Base-by-base conservation (phyloP, 2,797 vertebrate species). In the Psittacula derbiana region DNA sequence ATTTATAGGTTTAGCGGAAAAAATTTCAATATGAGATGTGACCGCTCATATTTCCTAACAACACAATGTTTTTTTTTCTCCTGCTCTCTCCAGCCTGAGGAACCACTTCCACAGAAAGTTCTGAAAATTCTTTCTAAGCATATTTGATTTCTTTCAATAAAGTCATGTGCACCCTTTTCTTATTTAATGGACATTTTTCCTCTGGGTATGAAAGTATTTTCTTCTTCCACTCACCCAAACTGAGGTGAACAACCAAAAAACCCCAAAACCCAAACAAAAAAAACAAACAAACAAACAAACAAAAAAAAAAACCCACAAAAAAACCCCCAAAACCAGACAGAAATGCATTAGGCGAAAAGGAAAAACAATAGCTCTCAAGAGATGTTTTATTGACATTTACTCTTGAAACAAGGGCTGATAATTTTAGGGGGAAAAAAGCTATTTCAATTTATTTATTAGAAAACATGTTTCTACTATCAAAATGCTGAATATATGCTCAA, bases 161-260 rank as follows among this genome's bases (percentile, higher is more conserved):
- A 75, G 19, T 33, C 10, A 27, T 11, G 15, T 38, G 21, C 0
- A 2, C 3, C 5, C 1, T 6, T 71, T 85, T 78, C 15, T 67
- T 49, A 78, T 44, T 67, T 81, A 84, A 80, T 62, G 55, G 58
- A 43, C n/a, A 16, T 8, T 86, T 90, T 90, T 78, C 14, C 36
- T 82, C 38, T 53, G 6, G 20, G 9, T 25, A 33, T 58, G 43
- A 33, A 50, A 15, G 5, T 36, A 38, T 46, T 91, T 81, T 12
- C 6, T 71, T 92, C 80, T 66, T 71, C 44, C 10, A 31, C n/a
- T 90, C 21, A 27, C 8, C 4, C 24, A 69, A 81, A 65, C 6
- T 40, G 33, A 82, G 10, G 4, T 55, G 21, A 87, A 25, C 8
- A 88, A 50, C 3, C 19, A 3, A 53, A 49, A 78, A 72, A 61